Evolutionary conservation across 2,888 invertebrate species (phyloP).

Genomic region (Meteorus cinctellus): DNA sequence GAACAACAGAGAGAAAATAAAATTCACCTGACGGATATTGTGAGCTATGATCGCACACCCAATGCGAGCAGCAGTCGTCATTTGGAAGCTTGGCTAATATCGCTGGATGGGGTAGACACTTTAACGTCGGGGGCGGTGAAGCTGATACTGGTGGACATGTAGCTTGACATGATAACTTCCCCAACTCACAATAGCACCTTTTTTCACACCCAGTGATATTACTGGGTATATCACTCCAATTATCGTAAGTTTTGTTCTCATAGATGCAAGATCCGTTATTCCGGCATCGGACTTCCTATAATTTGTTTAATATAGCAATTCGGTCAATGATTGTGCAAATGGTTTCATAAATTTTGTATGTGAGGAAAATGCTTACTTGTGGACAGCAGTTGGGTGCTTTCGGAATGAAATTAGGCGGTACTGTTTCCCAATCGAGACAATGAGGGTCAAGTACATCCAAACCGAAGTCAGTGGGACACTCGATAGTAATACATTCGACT

Average conservation of each 20-base stretch:
- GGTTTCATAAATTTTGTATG: no score
- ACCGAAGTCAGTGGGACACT: constrained; percentile 89
- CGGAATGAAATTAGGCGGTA: constrained; percentile 81
- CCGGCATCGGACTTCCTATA: constrained; percentile 82
- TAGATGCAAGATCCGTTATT: constrained; percentile 89
- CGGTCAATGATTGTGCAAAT: background rate
- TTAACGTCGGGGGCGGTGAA: constrained; percentile 83
- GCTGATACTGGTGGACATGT: constrained; percentile 86
- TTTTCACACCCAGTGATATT: constrained; percentile 89
- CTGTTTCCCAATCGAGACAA: constrained; percentile 90
- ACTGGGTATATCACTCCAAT: constrained; percentile 88
- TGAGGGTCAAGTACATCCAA: constrained; percentile 89
- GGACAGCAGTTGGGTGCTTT: constrained; percentile 88
- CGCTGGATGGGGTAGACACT: constrained; percentile 82
- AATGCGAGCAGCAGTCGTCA: constrained; percentile 90
- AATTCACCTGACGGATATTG: constrained; percentile 54
- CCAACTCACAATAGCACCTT: constrained; percentile 90
- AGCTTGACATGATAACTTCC: constrained; percentile 88
- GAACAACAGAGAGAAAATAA: background rate
- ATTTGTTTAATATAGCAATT: constrained; percentile 14
- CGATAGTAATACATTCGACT: constrained; percentile 84
- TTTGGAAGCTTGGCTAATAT: constrained; percentile 80
- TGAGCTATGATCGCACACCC: constrained; percentile 75
- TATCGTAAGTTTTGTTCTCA: constrained; percentile 78
- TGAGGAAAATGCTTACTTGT: constrained; percentile 55